Evolutionary conservation across 2,797 vertebrate genomes (phyloP).

Genomic region (Enteromius paludinosus): DNA sequence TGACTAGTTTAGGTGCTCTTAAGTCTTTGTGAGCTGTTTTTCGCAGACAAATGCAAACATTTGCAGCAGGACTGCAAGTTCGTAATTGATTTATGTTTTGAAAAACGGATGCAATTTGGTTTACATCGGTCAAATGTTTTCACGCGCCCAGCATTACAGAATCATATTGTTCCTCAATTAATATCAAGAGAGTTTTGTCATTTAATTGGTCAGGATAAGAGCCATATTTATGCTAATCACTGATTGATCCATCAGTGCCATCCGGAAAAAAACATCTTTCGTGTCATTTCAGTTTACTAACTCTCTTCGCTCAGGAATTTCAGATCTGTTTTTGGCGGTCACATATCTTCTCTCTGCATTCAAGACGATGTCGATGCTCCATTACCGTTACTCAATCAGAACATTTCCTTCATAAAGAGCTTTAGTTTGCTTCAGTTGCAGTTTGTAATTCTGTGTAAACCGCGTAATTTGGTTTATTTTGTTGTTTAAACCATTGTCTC

Average conservation of each 20-base stretch:
- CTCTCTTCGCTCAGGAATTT: slow-evolving; percentile 24
- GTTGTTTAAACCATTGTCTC: not conserved
- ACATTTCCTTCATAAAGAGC: slow-evolving; percentile 1
- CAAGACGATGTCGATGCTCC: not conserved
- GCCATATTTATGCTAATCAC: not conserved
- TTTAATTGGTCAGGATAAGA: slow-evolving; percentile 9
- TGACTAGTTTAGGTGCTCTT: slow-evolving; percentile 17
- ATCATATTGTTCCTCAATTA: not conserved
- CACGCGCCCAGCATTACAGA: not conserved
- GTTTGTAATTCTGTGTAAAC: not conserved
- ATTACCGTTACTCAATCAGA: slow-evolving; percentile 18
- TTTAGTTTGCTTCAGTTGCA: slow-evolving; percentile 26
- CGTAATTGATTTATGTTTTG: slow-evolving; percentile 35
- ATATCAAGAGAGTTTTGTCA: slow-evolving; percentile 29
- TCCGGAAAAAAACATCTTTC: slow-evolving; percentile 9
- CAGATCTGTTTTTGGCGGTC: not conserved
- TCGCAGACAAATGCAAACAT: not conserved
- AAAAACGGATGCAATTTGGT: slow-evolving; percentile 1
- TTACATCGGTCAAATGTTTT: slow-evolving; percentile 24
- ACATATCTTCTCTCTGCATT: slow-evolving; percentile 14
- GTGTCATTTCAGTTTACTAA: not conserved
- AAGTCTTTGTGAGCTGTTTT: not conserved
- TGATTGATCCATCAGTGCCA: not conserved
- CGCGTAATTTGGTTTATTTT: not conserved
- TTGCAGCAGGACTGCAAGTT: slow-evolving; percentile 58